These are phyloP conservation scores for Alethe diademata DNA, from an alignment of 2,113 vertebrate species.

Conservation along the genomic window DNA sequence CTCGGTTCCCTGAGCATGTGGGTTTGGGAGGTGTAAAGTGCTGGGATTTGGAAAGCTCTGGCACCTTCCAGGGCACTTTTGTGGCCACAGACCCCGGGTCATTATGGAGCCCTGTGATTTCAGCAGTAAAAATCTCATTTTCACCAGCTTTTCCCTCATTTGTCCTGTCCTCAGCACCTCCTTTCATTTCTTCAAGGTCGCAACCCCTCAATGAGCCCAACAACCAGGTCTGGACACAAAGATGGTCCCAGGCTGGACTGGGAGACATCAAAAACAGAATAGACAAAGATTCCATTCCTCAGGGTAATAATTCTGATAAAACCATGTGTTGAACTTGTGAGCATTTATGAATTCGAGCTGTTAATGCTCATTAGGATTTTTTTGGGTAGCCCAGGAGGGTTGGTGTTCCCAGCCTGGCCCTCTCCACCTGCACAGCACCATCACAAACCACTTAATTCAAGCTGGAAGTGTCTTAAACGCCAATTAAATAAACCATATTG, in stretches of 20 bases:
- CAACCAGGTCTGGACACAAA: not conserved
- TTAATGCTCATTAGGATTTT: not conserved
- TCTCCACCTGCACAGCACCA: not conserved
- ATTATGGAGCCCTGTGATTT: accelerated
- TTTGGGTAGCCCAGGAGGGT: not conserved
- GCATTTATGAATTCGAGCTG: not conserved
- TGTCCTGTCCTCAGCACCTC: not conserved
- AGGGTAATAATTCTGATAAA: not conserved
- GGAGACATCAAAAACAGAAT: not conserved
- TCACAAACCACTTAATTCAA: accelerated
- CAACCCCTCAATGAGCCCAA: not conserved
- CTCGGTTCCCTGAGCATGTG: accelerated
- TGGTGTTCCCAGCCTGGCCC: not conserved
- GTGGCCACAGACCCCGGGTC: accelerated
- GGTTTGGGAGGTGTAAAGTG: not conserved
- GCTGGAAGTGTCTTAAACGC: not conserved
- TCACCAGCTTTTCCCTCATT: accelerated
- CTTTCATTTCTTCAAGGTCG: accelerated
- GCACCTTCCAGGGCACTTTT: accelerated
- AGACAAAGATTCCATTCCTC: not conserved
- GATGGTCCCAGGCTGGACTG: not conserved
- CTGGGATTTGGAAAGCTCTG: not conserved
- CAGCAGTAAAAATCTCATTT: not conserved
- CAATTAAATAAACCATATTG: not conserved
- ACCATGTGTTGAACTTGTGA: not conserved